Evolutionary conservation across 2,888 invertebrate species (phyloP).

Genomic region (Cephus spinipes): DNA sequence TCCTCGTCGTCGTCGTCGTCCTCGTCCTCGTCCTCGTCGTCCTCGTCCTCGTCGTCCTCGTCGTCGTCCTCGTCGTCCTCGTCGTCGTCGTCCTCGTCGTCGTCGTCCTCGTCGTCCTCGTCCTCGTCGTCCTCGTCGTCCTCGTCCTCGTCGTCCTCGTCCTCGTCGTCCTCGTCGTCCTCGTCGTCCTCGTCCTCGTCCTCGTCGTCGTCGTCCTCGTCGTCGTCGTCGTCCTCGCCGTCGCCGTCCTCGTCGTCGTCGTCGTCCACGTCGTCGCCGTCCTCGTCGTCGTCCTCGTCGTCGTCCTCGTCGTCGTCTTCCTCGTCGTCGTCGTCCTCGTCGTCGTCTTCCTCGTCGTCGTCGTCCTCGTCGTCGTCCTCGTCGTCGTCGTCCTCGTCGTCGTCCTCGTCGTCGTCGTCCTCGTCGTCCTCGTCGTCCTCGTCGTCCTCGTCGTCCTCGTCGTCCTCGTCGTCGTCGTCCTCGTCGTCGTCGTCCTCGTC

Average conservation of each 20-base stretch:
- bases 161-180: conserved; percentile 22
- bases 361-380: too few species aligned
- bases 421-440: neutral
- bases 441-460: neutral
- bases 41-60: neutral
- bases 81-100: neutral
- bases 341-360: neutral
- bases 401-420: too few species aligned
- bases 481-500: too few species aligned
- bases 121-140: conserved; percentile 7
- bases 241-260: too few species aligned
- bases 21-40: neutral
- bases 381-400: neutral
- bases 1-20: neutral
- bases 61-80: neutral
- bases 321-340: too few species aligned
- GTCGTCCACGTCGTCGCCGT: too few species aligned
- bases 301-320: too few species aligned
- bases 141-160: conserved; percentile 23
- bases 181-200: conserved; percentile 22
- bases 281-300: too few species aligned
- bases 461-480: neutral
- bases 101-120: too few species aligned
- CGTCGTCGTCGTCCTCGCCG: neutral
- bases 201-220: conserved; percentile 16